Conservation (phyloP, 2,888 invertebrate species). For the Gymnocheta viridis region DNA sequence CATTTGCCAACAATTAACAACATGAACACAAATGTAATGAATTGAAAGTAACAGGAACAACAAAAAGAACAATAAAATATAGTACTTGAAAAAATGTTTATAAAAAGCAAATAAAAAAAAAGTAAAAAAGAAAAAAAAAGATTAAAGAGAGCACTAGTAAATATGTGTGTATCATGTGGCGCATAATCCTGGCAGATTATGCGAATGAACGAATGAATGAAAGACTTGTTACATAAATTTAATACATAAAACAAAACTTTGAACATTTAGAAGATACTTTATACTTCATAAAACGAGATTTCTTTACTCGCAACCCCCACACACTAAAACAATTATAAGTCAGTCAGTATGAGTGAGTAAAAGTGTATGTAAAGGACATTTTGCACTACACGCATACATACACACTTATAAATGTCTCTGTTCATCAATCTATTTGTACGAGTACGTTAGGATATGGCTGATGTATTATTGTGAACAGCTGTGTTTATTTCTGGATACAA, state of each 20-base stretch:
- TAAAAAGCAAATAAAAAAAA: neutral
- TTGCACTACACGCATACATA: neutral
- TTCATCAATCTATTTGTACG: neutral
- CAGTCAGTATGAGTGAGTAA: neutral
- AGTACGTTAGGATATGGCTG: neutral
- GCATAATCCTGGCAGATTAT: conserved; percentile 52
- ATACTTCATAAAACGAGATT: conserved; percentile 61
- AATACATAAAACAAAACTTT: conserved; percentile 59
- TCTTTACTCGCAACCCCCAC: neutral
- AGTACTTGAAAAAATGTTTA: conserved; percentile 15
- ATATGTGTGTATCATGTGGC: conserved; percentile 36
- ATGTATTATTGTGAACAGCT: conserved; percentile 59
- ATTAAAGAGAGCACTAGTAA: conserved; percentile 14
- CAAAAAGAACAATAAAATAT: conserved; percentile 10
- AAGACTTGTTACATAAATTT: conserved; percentile 45
- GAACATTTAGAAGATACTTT: conserved; percentile 64
- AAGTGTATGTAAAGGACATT: conserved; percentile 36
- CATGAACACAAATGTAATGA: conserved; percentile 62
- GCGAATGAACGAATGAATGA: conserved; percentile 31
- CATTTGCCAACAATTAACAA: conserved; percentile 68
- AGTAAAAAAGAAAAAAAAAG: conserved; percentile 36
- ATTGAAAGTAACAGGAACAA: conserved; percentile 42
- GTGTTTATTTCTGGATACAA: conserved; percentile 23
- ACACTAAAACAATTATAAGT: neutral
- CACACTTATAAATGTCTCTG: neutral